Percentiles rank a stretch among this genome's conserved stretches.
Conservation (phyloP, 2,113 vertebrate genomes). For the Eleginops maclovinus region DNA sequence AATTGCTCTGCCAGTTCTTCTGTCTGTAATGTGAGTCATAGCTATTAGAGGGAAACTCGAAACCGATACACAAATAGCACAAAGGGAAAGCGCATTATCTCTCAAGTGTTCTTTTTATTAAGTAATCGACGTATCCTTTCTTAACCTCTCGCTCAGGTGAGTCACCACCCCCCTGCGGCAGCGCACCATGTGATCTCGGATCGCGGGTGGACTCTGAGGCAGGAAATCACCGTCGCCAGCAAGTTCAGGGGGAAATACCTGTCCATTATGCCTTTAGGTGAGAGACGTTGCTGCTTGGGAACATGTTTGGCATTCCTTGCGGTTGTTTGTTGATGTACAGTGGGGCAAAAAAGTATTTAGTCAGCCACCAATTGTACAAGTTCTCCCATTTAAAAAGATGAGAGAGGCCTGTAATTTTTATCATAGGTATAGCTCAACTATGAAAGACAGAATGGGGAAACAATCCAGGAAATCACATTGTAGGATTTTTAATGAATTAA, state of each 20-base stretch:
- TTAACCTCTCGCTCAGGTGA: slow-evolving; percentile 85
- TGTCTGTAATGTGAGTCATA: not conserved
- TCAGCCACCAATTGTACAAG: too few relatives aligned
- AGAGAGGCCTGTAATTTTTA: too few relatives aligned
- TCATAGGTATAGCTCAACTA: too few relatives aligned
- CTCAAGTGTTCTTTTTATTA: not conserved
- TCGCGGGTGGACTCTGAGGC: slow-evolving; percentile 93
- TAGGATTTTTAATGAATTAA: too few relatives aligned
- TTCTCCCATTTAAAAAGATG: too few relatives aligned
- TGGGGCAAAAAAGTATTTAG: too few relatives aligned
- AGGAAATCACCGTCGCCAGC: slow-evolving; percentile 98
- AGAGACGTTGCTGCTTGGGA: slow-evolving; percentile 7
- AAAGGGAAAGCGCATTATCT: too few relatives aligned
- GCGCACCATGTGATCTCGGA: slow-evolving; percentile 94
- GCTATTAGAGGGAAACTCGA: not conserved
- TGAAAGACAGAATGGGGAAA: too few relatives aligned
- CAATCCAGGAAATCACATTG: too few relatives aligned
- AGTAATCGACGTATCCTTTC: not conserved
- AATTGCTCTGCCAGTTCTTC: not conserved
- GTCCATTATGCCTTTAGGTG: slow-evolving; percentile 97
- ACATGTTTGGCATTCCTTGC: not conserved
- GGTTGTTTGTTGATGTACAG: not conserved
- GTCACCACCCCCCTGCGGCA: slow-evolving; percentile 95
- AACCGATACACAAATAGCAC: not conserved
- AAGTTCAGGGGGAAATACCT: slow-evolving; percentile 98